Base-by-base conservation (phyloP, 2,888 invertebrate species). In the Odontomyia ornata region DNA sequence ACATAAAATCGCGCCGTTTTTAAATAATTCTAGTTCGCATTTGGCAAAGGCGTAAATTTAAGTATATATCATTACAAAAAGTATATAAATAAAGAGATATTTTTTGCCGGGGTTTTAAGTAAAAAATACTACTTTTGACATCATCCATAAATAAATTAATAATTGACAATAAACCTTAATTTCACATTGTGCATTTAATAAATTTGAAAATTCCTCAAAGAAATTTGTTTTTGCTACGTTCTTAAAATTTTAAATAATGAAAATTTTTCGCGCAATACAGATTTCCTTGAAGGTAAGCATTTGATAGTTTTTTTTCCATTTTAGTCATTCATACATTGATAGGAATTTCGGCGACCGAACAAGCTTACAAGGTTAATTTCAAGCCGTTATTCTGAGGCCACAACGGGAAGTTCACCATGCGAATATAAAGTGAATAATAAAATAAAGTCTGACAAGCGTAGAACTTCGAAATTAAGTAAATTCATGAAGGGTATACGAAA, bases 241-340 rank as follows among this genome's bases (percentile, higher is more conserved):
- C 7, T 23, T 21, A 64, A 64, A 64, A 60, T 27, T 64, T 64
- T 15, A 11, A 64, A 64, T 2, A 30, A 64, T 64, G 64, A 64
- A 64, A 30, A 64, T 64, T 30, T 11, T 64, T 1, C 64, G 30
- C 30, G 64, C 64, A 28, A 27, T 28, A 64, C 64, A 64, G 27
- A 64, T 64, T 64, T 64, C 64, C 28, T 64, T 64, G 64, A 64
- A 30, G 64, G 64, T 64, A 64, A 64, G 15, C n/a, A 18, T 18
- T 18, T 3, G 3, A 9, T 15, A 52, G n/a, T 9, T n/a, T 52
- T 18, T 4, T n/a, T 52, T 13, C 52, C 3, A 18, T 4, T 52
- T n/a, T 9, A 52, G 13, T 13, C 15, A 52, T 15, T 52, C 18
- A n/a, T 9, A 43, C 43, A 43, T 9, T 43, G 7, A 18, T 18